Evolutionary conservation across 2,113 vertebrate genomes (phyloP).

Genomic region (Hippocampus zosterae): DNA sequence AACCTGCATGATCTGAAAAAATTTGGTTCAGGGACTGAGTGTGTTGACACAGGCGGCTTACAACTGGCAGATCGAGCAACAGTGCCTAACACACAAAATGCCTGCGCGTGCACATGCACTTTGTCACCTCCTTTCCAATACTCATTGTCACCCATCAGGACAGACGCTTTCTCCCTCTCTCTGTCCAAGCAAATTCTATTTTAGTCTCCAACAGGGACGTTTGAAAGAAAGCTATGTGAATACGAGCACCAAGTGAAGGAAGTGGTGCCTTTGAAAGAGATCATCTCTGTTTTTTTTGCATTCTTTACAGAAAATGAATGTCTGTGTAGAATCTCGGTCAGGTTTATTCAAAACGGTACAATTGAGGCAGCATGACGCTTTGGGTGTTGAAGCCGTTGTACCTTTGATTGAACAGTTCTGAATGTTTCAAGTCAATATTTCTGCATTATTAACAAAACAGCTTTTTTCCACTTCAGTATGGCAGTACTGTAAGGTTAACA

Average conservation of each 20-base stretch:
- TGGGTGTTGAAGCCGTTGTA: not conserved
- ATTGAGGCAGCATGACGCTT: not conserved
- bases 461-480: no score
- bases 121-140: slow-evolving; percentile 13
- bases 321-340: not conserved
- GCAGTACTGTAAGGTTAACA: not conserved
- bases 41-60: slow-evolving; percentile 43
- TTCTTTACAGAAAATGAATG: not conserved
- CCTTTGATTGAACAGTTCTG: not conserved
- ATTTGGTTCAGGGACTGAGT: slow-evolving; percentile 36
- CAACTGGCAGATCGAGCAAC: slow-evolving; percentile 7
- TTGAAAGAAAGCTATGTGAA: slow-evolving; percentile 21
- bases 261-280: slow-evolving; percentile 27
- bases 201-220: slow-evolving; percentile 30
- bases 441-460: no score
- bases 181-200: slow-evolving; percentile 50
- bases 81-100: not conserved
- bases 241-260: slow-evolving; percentile 12
- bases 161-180: slow-evolving; percentile 52
- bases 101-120: slow-evolving; percentile 28
- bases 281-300: not conserved
- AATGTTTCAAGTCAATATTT: no score
- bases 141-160: slow-evolving; percentile 49
- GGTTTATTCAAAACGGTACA: not conserved
- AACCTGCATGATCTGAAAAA: slow-evolving; percentile 39